Conservation (phyloP, 2,888 invertebrate species). For the Crioceris asparagi region DNA sequence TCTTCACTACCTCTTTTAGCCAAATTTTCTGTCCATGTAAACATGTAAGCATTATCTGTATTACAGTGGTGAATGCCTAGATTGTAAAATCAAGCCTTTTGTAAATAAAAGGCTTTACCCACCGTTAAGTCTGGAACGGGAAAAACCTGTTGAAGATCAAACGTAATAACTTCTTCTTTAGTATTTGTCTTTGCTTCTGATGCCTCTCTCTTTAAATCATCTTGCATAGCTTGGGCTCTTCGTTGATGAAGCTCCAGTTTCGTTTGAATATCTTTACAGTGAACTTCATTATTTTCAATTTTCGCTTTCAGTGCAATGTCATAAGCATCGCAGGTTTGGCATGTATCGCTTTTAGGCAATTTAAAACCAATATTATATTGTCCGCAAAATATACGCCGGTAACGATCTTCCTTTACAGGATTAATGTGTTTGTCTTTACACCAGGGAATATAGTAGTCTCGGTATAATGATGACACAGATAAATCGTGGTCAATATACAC, state of each 20-base stretch:
- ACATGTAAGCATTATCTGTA: constrained; percentile 12
- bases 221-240: constrained; percentile 12
- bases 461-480: constrained; percentile 6
- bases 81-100: constrained; percentile 15
- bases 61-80: constrained; percentile 18
- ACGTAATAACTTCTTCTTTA: constrained; percentile 6
- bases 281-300: not conserved
- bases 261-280: not conserved
- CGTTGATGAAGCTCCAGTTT: constrained; percentile 8
- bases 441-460: constrained; percentile 7
- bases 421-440: constrained; percentile 4
- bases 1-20: constrained; percentile 18
- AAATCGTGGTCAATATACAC: constrained; percentile 9
- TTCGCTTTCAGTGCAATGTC: constrained; percentile 5
- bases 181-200: constrained; percentile 3
- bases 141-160: constrained; percentile 7
- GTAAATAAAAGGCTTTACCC: constrained; percentile 11
- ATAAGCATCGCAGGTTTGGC: constrained; percentile 10
- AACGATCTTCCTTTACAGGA: constrained; percentile 6
- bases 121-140: constrained; percentile 10
- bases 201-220: constrained; percentile 8
- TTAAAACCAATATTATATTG: constrained; percentile 11
- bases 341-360: constrained; percentile 13
- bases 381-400: constrained; percentile 9
- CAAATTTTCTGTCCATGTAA: constrained; percentile 12